Base-by-base conservation (phyloP, 1,140 invertebrate species). In the Lethrus apterus region DNA sequence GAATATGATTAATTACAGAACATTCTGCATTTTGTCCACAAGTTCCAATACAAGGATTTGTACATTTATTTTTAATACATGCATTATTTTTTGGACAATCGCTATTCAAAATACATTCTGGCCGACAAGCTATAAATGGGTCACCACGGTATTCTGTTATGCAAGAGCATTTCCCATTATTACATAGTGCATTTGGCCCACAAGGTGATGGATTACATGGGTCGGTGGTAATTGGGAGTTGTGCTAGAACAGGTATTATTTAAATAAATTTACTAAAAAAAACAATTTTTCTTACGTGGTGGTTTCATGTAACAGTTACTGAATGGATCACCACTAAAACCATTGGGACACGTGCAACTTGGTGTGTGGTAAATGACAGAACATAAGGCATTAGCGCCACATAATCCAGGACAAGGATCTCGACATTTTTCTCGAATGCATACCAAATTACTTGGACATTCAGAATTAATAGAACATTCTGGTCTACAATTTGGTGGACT, bases 101-200 rank as follows among this genome's bases (percentile, higher is more conserved):
- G 5, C 74, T 77, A 62, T 83, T 86, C 4, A 82, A 65, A 1
- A 83, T 77, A 55, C 83, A 86, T 68, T 84, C 79, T 17, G 81
- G 82, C 48, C 74, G 63, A 59, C 76, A 77, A 9, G 66, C 70
- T 24, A 61, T 58, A 40, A 80, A 78, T 7, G 81, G 79, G 60
- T 83, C 76, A 8, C 82, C 81, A 48, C 71, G 70, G 57, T 80
- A 83, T 55, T 79, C 77, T 8, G 73, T 68, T 50, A 78, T 53
- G 55, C 81, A 83, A 11, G 66, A 67, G 50, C 81, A 84, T n/a
- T 71, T 58, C n/a, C 78, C 72, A 41, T 81, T 71, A 20, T 81
- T 76, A 60, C 88, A 92, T 54, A 81, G 72, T 8, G 87, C 78
- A 66, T 90, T 89, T 13, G 65, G 60, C 29, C 86, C 87, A 70